These are phyloP conservation scores for Phanerotoma sp. DNA, from an alignment of 2,888 invertebrate species.

Conservation along the genomic window DNA sequence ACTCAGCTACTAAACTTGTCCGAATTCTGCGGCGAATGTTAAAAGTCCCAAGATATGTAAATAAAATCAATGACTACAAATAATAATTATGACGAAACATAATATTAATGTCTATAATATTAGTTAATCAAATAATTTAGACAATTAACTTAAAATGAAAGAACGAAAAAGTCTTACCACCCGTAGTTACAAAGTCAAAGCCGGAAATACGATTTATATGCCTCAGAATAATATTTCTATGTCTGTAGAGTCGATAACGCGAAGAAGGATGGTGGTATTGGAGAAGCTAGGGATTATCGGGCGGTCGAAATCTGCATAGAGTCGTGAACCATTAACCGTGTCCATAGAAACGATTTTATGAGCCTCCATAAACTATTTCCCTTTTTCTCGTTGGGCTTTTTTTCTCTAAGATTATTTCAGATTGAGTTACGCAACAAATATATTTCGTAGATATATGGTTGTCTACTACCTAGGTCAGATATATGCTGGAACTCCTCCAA, in stretches of 20 bases:
- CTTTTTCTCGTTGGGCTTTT: slow-evolving; percentile 24
- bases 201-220: slow-evolving; percentile 15
- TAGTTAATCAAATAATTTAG: slow-evolving; percentile 9
- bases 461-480: not conserved
- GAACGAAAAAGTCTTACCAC: too few relatives aligned
- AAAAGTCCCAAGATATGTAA: too few relatives aligned
- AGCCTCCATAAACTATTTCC: slow-evolving; percentile 34
- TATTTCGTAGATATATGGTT: not conserved
- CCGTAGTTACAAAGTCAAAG: not conserved
- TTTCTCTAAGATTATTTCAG: slow-evolving; percentile 8
- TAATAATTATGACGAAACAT: too few relatives aligned
- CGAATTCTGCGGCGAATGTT: too few relatives aligned
- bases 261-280: slow-evolving; percentile 9
- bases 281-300: slow-evolving; percentile 37
- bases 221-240: slow-evolving; percentile 3
- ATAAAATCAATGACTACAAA: too few relatives aligned
- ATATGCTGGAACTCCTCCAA: not conserved
- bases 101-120: too few relatives aligned
- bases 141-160: not conserved
- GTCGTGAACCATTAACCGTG: slow-evolving; percentile 51
- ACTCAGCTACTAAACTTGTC: too few relatives aligned
- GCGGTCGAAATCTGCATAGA: slow-evolving; percentile 52
- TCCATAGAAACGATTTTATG: slow-evolving; percentile 31
- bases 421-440: not conserved
- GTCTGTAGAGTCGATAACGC: not conserved